These are phyloP conservation scores for Microlaimidae sp. DNA, from an alignment of 2,888 invertebrate species.

Conservation along the genomic window DNA sequence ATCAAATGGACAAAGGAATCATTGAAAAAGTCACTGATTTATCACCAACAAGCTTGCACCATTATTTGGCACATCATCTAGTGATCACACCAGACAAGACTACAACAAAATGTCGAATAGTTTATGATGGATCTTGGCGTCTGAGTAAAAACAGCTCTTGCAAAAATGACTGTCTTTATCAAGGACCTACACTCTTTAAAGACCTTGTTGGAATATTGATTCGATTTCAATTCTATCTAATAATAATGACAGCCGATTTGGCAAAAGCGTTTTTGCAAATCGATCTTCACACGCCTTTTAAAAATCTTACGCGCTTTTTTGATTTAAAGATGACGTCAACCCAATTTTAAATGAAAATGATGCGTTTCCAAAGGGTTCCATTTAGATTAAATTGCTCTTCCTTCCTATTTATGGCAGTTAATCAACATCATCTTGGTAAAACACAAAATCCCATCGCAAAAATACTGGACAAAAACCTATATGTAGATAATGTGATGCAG, in stretches of 20 bases:
- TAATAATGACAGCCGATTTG: too few species aligned
- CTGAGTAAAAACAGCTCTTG: background rate
- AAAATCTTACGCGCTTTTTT: slow-evolving; percentile 18
- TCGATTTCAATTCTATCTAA: too few species aligned
- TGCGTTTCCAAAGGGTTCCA: too few species aligned
- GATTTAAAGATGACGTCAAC: slow-evolving; percentile 16
- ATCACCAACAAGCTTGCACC: background rate
- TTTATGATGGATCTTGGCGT: slow-evolving; percentile 10
- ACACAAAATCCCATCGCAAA: background rate
- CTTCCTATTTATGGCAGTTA: too few species aligned
- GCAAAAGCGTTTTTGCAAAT: too few species aligned
- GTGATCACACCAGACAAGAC: slow-evolving; percentile 8
- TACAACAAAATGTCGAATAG: slow-evolving; percentile 9
- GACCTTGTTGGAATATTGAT: too few species aligned
- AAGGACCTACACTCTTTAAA: slow-evolving; percentile 5
- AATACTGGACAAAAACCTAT: slow-evolving; percentile 8
- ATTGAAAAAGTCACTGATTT: background rate
- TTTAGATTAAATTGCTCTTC: too few species aligned
- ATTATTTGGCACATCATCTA: slow-evolving; percentile 11
- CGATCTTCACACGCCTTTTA: too few species aligned
- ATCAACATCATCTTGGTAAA: too few species aligned
- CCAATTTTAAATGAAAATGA: slow-evolving; percentile 13
- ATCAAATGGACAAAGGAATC: slow-evolving; percentile 6
- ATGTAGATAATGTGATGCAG: slow-evolving; percentile 15
- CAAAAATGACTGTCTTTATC: slow-evolving; percentile 12